Evolutionary conservation across 2,113 vertebrate species (phyloP).

Genomic region (Isichthys henryi): DNA sequence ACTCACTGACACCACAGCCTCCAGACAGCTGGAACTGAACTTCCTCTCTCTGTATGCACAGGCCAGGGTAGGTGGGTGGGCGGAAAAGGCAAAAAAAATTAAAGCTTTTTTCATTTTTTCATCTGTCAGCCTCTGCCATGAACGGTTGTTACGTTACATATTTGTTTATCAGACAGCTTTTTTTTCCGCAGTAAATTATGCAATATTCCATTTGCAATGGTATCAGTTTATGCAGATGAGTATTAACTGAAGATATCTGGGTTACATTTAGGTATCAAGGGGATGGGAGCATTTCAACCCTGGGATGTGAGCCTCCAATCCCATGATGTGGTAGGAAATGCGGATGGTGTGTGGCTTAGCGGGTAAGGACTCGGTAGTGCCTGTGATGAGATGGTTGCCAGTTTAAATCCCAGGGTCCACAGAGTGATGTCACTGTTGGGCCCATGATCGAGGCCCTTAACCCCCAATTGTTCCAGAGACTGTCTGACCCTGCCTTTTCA

Average conservation of each 20-base stretch:
- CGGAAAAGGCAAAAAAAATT: not conserved
- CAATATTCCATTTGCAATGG: not conserved
- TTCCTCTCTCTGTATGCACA: not conserved
- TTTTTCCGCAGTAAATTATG: conserved; percentile 1
- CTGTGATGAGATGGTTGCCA: not conserved
- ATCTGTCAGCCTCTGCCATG: not conserved
- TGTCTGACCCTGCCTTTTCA: not conserved
- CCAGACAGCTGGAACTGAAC: conserved; percentile 4
- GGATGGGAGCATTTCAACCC: not conserved
- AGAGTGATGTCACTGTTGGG: not conserved
- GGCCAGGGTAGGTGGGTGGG: not conserved
- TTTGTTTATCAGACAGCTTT: conserved; percentile 1
- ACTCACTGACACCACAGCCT: not conserved
- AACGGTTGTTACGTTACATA: conserved; percentile 9
- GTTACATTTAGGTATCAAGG: no score
- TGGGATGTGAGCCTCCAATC: not conserved
- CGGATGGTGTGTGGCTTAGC: not conserved
- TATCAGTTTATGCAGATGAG: conserved; percentile 1
- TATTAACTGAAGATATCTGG: conserved; percentile 6
- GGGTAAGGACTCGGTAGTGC: not conserved
- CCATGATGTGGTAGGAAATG: not conserved
- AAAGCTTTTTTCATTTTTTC: not conserved
- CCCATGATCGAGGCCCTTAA: not conserved
- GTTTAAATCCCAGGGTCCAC: not conserved
- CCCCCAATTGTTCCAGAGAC: not conserved